Base-by-base conservation (phyloP, 1,140 invertebrate species). In the Bactericera cockerelli region DNA sequence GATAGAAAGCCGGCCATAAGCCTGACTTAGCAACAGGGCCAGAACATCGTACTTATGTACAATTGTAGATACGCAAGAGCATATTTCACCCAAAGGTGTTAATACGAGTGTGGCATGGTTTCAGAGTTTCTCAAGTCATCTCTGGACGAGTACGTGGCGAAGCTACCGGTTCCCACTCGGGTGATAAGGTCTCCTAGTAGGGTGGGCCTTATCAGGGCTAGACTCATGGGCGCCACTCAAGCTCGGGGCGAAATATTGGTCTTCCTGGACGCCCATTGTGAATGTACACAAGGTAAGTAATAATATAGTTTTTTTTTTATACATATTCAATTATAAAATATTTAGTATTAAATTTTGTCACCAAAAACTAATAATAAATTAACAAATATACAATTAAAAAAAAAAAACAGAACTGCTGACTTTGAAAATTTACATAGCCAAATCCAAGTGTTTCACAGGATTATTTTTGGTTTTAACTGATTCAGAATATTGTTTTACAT, bases 211-310 rank as follows among this genome's bases (percentile, higher is more conserved):
- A 88, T 96, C 10, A 81, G 85, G 59, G 91, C 93, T 0, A 77
- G 93, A 57, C 75, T 97, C 0, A 71, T 89, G 67, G 93, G 93
- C 1, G 91, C 92, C 0, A 74, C 76, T 36, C 68, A 77, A 60
- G 90, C 93, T 0, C 76, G 73, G 28, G 91, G 89, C 0, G 74
- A 89, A 66, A 87, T 92, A 26, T 71, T 93, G 1, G 86, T 85
- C 10, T 97, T 96, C 71, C 74, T 97, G 6, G 93, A 97, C 72
- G 89, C 92, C 22, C 93, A 97, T 71, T 94, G 91, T 69, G 93
- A 97, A 76, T 87, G 85, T 67, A 93, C 92, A 21, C 74, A 75
- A 59, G 87, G 77, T 79, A 72, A 69, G 73, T 71, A 67, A 69
- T 68, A 63, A 22, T 14, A 25, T 39, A 8, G 28, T 24, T 55